Percentiles rank a stretch among this genome's conserved stretches.
phyloP scores from a whole-genome alignment of 2,888 invertebrate genomes.

The Nymphalis polychloros region DNA sequence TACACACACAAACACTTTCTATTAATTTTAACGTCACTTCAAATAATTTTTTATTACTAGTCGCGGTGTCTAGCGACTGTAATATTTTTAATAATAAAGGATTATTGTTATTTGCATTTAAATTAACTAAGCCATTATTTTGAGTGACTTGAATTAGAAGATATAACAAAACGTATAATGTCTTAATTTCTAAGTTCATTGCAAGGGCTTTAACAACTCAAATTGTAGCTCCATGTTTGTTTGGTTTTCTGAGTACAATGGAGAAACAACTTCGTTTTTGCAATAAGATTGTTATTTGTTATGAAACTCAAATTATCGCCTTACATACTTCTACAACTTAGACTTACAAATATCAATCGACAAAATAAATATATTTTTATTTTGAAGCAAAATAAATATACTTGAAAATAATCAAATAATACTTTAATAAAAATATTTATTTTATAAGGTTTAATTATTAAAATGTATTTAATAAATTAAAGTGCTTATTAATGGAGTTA shows the following conservation, averaged over 20 bases:
- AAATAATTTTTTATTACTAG: slow-evolving; percentile 58
- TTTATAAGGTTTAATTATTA: too few relatives aligned
- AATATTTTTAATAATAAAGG: slow-evolving; percentile 58
- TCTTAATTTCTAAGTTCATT: slow-evolving; percentile 52
- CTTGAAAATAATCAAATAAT: too few relatives aligned
- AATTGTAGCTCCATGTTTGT: slow-evolving; percentile 57
- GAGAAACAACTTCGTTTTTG: slow-evolving; percentile 56
- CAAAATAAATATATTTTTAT: too few relatives aligned
- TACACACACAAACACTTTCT: slow-evolving; percentile 65
- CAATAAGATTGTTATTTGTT: slow-evolving; percentile 59
- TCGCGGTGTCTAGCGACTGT: slow-evolving; percentile 59
- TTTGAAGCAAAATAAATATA: too few relatives aligned
- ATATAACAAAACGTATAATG: slow-evolving; percentile 37
- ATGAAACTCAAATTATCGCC: slow-evolving; percentile 27
- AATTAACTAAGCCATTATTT: slow-evolving; percentile 44
- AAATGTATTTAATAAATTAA: too few relatives aligned
- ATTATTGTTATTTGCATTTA: slow-evolving; percentile 47
- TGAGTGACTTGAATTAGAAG: slow-evolving; percentile 41
- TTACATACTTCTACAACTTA: neutral
- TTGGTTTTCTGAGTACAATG: slow-evolving; percentile 34
- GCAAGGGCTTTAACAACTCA: slow-evolving; percentile 46
- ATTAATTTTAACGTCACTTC: slow-evolving; percentile 63
- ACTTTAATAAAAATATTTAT: too few relatives aligned
- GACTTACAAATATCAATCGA: too few relatives aligned
- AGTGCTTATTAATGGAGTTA: too few relatives aligned